phyloP scores from a whole-genome alignment of 2,888 invertebrate species.

The Druceiella hillmani region DNA sequence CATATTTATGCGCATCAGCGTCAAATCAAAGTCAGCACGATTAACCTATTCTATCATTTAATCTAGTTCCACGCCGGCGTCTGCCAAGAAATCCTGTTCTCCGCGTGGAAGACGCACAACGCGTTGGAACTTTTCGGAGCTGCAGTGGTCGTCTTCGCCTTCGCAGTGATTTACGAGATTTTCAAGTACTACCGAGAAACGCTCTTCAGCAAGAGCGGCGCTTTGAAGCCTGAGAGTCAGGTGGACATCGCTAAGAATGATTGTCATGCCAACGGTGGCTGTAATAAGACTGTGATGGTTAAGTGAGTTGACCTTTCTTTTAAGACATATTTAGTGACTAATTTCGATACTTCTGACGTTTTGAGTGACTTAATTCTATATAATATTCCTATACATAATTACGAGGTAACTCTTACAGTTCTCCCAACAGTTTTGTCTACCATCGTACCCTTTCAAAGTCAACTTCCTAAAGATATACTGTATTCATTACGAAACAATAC shows the following conservation, averaged over 20 bases:
- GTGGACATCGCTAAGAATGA: slow-evolving; percentile 49
- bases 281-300: slow-evolving; percentile 37
- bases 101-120: slow-evolving; percentile 69
- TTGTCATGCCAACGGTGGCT: slow-evolving; percentile 37
- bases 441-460: too few relatives aligned
- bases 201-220: slow-evolving; percentile 33
- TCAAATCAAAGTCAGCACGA: too few relatives aligned
- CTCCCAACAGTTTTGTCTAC: too few relatives aligned
- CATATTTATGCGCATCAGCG: too few relatives aligned
- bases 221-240: slow-evolving; percentile 32
- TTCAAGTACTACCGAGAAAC: slow-evolving; percentile 75
- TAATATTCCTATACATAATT: too few relatives aligned
- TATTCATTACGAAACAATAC: too few relatives aligned
- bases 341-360: too few relatives aligned
- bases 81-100: slow-evolving; percentile 72
- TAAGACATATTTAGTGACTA: too few relatives aligned
- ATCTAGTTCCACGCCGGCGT: slow-evolving; percentile 77
- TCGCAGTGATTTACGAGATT: slow-evolving; percentile 89
- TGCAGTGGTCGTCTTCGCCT: slow-evolving; percentile 80
- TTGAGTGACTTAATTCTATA: too few relatives aligned
- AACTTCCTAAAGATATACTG: too few relatives aligned
- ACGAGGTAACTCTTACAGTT: too few relatives aligned
- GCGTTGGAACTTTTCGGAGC: slow-evolving; percentile 78
- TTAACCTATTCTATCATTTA: slow-evolving; percentile 17
- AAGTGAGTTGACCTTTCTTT: slow-evolving; percentile 32